Evolutionary conservation across 2,888 invertebrate genomes (phyloP).

Genomic region (Fragum fragum): DNA sequence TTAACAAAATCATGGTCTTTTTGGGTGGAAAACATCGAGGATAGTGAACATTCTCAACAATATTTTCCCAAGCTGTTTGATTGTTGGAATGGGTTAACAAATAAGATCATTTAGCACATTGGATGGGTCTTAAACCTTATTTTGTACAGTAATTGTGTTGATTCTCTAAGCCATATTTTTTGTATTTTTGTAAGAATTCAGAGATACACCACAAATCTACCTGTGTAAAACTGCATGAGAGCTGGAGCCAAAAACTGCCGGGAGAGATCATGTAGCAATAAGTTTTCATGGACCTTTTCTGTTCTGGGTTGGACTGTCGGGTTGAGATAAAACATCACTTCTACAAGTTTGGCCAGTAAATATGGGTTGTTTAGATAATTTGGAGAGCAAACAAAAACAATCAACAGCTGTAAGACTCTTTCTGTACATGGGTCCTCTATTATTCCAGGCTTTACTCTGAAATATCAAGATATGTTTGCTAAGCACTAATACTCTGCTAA

Average conservation of each 20-base stretch:
- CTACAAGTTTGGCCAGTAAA: constrained; percentile 97
- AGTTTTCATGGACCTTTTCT: constrained; percentile 90
- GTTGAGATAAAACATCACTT: constrained; percentile 90
- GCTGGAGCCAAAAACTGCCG: constrained; percentile 94
- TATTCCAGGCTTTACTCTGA: constrained; percentile 77
- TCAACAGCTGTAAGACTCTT: constrained; percentile 94
- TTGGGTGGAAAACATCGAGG: no score
- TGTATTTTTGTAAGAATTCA: no score
- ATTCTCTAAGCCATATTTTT: no score
- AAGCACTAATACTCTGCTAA: no score
- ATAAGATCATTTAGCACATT: no score
- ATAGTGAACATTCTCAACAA: no score
- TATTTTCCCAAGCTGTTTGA: no score
- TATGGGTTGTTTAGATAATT: constrained; percentile 98
- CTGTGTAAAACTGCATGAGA: constrained; percentile 98
- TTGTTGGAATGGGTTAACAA: no score
- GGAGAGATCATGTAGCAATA: constrained; percentile 96
- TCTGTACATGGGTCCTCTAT: constrained; percentile 77
- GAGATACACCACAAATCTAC: no score
- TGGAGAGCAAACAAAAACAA: constrained; percentile 96
- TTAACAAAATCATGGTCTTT: no score
- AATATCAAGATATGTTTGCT: not conserved
- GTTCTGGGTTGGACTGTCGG: constrained; percentile 88
- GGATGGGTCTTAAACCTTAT: no score
- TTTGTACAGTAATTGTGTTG: no score